A percentile compares a stretch with the other conserved stretches of the same genome.
These are phyloP conservation scores for Phenganax marumi DNA, from an alignment of 92 coral and sea anemone genomes.

Conservation along the genomic window DNA sequence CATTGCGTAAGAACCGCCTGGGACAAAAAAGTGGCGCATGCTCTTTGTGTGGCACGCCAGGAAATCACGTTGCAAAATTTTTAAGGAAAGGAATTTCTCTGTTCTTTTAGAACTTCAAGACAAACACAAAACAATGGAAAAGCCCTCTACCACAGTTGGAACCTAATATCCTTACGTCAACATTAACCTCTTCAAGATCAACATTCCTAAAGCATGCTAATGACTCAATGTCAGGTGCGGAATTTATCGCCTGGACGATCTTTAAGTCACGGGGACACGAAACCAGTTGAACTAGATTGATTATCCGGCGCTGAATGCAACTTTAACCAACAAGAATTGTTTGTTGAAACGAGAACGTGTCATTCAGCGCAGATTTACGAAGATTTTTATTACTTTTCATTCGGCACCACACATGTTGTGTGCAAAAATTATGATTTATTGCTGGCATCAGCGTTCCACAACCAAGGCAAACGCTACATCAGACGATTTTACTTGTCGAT, in stretches of 20 bases:
- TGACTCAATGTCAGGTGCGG: not conserved
- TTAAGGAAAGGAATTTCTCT: not conserved
- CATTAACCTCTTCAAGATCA: not conserved
- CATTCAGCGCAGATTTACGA: too few relatives aligned
- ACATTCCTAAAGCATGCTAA: not conserved
- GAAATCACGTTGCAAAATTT: not conserved
- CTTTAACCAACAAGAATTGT: too few relatives aligned
- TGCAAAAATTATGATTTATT: too few relatives aligned
- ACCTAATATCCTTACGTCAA: not conserved
- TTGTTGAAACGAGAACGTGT: too few relatives aligned
- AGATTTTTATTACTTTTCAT: too few relatives aligned
- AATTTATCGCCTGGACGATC: not conserved
- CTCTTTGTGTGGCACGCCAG: too few relatives aligned
- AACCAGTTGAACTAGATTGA: not conserved
- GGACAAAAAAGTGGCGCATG: not conserved
- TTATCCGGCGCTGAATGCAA: too few relatives aligned
- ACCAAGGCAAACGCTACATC: too few relatives aligned
- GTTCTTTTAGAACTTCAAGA: conserved; percentile 5
- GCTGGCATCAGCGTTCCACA: too few relatives aligned
- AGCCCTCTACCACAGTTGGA: not conserved
- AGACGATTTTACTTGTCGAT: too few relatives aligned
- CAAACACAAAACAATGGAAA: conserved; percentile 26
- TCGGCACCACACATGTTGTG: too few relatives aligned
- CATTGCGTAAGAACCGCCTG: not conserved
- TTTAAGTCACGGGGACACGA: not conserved